Percentiles rank a stretch among this genome's conserved stretches.
phyloP scores from a whole-genome alignment of 2,113 vertebrate genomes.

The Sterrhoptilus dennistouni region DNA sequence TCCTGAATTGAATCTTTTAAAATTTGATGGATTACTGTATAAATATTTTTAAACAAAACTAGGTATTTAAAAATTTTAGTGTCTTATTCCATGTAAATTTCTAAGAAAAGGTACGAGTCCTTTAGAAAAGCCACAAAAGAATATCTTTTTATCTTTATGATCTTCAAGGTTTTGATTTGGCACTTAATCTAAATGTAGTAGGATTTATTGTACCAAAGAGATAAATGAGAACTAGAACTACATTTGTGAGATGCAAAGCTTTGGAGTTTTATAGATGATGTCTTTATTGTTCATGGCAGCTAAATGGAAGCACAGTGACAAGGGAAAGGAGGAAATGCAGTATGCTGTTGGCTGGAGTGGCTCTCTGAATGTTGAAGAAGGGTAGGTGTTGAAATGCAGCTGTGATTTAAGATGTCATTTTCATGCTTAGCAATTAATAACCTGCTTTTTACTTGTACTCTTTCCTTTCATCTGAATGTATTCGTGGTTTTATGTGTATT shows the following conservation, averaged over 20 bases:
- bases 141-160: not conserved
- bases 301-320: slow-evolving; percentile 90
- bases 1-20: not conserved
- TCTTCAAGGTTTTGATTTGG: not conserved
- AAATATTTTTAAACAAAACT: not conserved
- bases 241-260: not conserved
- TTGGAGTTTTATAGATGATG: not conserved
- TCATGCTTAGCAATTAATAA: not conserved
- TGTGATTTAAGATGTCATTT: not conserved
- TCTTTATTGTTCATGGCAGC: slow-evolving; percentile 74
- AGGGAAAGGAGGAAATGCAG: slow-evolving; percentile 92
- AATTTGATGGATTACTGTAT: not conserved
- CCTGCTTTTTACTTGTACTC: not conserved
- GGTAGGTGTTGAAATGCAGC: slow-evolving; percentile 76
- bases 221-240: not conserved
- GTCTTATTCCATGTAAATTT: not conserved
- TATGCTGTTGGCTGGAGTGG: slow-evolving; percentile 93
- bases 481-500: not conserved
- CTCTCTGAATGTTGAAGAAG: slow-evolving; percentile 86
- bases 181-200: not conserved
- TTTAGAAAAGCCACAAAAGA: not conserved
- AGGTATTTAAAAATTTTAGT: not conserved
- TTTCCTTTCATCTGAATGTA: not conserved
- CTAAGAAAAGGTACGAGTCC: not conserved
- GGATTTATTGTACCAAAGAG: not conserved